phyloP scores from a whole-genome alignment of 2,888 invertebrate genomes.

The Gymnosoma rotundatum region DNA sequence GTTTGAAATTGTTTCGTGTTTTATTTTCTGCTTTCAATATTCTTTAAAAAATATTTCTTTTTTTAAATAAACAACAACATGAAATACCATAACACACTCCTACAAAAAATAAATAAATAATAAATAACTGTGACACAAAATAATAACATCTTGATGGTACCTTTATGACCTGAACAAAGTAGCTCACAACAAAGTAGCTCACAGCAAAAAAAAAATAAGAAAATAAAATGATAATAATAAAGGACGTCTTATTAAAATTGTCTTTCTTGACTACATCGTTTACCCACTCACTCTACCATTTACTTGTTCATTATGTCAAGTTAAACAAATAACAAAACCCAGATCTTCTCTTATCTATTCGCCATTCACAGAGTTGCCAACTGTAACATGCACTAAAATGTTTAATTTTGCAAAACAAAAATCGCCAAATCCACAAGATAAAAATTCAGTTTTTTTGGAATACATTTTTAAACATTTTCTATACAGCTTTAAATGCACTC shows the following conservation, averaged over 20 bases:
- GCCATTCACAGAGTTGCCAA: too few relatives aligned
- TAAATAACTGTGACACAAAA: constrained; percentile 42
- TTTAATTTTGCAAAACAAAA: too few relatives aligned
- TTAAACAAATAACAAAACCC: constrained; percentile 24
- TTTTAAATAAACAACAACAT: constrained; percentile 33
- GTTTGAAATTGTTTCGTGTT: constrained; percentile 66
- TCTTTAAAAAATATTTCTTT: constrained; percentile 13
- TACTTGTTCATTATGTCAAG: constrained; percentile 19
- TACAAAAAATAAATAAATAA: constrained; percentile 13
- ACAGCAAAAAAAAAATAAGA: neutral
- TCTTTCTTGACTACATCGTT: constrained; percentile 38
- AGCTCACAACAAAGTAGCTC: constrained; percentile 50
- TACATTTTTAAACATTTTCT: too few relatives aligned
- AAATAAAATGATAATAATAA: too few relatives aligned
- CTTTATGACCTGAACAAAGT: constrained; percentile 63
- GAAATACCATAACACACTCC: constrained; percentile 29
- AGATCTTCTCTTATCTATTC: constrained; percentile 35
- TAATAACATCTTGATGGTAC: constrained; percentile 39
- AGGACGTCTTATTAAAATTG: constrained; percentile 36
- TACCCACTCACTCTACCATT: constrained; percentile 31
- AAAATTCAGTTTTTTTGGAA: too few relatives aligned
- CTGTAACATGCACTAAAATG: too few relatives aligned
- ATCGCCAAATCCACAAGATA: too few relatives aligned
- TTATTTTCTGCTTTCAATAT: constrained; percentile 15
- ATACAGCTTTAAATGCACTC: too few relatives aligned